A percentile compares a stretch with the other conserved stretches of the same genome.
Conservation (phyloP, 2,113 vertebrate species). For the Oryzias javanicus region DNA sequence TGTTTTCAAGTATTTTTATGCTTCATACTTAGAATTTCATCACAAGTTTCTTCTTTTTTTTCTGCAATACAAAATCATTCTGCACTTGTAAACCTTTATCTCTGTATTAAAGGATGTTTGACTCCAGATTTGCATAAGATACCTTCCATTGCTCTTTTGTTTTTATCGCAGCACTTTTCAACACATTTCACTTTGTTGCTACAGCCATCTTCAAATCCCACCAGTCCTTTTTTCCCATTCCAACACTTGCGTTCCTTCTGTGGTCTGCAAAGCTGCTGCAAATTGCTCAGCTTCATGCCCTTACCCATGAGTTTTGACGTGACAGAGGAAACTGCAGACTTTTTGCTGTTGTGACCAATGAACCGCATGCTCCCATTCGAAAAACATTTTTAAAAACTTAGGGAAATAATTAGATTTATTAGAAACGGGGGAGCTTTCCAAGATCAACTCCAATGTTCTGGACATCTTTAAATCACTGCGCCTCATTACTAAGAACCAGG, state of each 20-base stretch:
- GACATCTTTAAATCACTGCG: conserved; percentile 29
- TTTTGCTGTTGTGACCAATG: neutral
- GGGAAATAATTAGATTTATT: conserved; percentile 31
- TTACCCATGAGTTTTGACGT: conserved; percentile 18
- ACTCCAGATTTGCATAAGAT: too few relatives aligned
- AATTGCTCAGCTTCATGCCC: conserved; percentile 10
- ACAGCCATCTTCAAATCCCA: neutral
- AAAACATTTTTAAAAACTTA: conserved; percentile 1
- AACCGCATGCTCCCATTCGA: conserved; percentile 20
- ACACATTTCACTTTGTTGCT: neutral
- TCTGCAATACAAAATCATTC: too few relatives aligned
- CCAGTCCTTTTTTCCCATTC: conserved; percentile 6
- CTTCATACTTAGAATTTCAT: too few relatives aligned
- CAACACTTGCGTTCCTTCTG: conserved; percentile 10
- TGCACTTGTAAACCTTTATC: too few relatives aligned
- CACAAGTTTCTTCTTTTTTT: too few relatives aligned
- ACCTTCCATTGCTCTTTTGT: too few relatives aligned
- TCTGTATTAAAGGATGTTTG: too few relatives aligned
- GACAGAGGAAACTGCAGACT: neutral
- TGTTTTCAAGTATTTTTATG: too few relatives aligned
- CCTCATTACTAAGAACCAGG: conserved; percentile 45
- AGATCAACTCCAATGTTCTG: conserved; percentile 28
- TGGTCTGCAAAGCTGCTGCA: neutral
- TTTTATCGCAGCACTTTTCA: too few relatives aligned
- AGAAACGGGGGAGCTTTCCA: conserved; percentile 20